phyloP scores from a whole-genome alignment of 1,140 invertebrate genomes.

The Asobara japonica region DNA sequence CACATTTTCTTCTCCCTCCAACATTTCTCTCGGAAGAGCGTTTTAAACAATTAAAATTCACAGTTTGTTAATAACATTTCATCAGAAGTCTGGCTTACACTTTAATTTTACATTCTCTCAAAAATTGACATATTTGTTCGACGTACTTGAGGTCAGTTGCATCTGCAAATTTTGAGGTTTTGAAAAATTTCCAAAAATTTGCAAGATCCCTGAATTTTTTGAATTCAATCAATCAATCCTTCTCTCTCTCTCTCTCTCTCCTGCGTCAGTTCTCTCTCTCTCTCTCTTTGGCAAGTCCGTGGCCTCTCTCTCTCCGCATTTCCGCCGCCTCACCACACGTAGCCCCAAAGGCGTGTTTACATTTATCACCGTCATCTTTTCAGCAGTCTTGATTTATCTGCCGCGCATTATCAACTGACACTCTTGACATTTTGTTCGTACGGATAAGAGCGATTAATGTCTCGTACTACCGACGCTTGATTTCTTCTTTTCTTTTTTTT shows the following conservation, averaged over 20 bases:
- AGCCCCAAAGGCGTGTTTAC: slow-evolving; percentile 58
- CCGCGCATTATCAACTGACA: slow-evolving; percentile 63
- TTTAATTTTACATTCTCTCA: too few relatives aligned
- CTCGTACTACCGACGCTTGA: slow-evolving; percentile 27
- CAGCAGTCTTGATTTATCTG: slow-evolving; percentile 66
- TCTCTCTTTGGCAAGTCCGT: slow-evolving; percentile 9
- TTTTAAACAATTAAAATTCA: too few relatives aligned
- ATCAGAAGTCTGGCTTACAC: too few relatives aligned
- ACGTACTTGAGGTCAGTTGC: too few relatives aligned
- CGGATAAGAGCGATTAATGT: slow-evolving; percentile 58
- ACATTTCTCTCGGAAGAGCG: too few relatives aligned
- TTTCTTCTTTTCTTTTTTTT: not conserved
- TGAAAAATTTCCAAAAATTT: too few relatives aligned
- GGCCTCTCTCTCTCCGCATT: slow-evolving; percentile 33
- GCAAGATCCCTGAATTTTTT: too few relatives aligned
- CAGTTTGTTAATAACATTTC: too few relatives aligned
- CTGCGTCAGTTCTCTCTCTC: slow-evolving; percentile 15
- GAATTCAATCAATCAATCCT: not conserved
- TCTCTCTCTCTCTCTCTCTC: slow-evolving; percentile 1
- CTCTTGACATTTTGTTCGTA: slow-evolving; percentile 66
- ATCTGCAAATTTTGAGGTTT: too few relatives aligned
- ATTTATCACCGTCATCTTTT: slow-evolving; percentile 68
- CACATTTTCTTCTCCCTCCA: too few relatives aligned
- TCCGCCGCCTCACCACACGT: slow-evolving; percentile 32
- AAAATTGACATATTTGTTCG: too few relatives aligned